Conservation (phyloP, 1,140 invertebrate genomes). For the Eufriesea mexicana region DNA sequence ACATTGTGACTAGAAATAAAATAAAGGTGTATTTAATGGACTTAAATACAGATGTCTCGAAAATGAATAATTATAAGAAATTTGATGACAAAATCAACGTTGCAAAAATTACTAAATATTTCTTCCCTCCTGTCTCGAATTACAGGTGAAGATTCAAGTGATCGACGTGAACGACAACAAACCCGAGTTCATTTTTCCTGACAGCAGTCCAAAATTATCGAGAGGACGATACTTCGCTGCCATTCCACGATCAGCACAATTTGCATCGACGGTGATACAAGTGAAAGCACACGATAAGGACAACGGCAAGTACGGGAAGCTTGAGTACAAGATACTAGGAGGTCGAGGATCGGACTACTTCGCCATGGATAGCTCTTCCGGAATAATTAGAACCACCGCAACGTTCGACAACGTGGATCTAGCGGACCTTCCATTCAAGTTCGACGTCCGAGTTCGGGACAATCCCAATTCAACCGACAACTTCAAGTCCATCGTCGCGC, state of each 20-base stretch:
- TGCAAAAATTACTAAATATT: not conserved
- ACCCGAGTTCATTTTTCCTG: conserved; percentile 90
- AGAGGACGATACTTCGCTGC: conserved; percentile 88
- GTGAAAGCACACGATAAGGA: conserved; percentile 92
- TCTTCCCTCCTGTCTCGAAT: not conserved
- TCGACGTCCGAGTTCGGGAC: conserved; percentile 89
- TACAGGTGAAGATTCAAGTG: conserved; percentile 89
- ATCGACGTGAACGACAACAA: conserved; percentile 94
- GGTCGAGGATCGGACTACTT: conserved; percentile 88
- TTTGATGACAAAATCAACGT: not conserved
- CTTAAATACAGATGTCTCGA: too few relatives aligned
- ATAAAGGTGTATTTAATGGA: too few relatives aligned
- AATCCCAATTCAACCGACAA: conserved; percentile 86
- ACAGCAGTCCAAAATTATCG: conserved; percentile 77
- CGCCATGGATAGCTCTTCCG: conserved; percentile 87
- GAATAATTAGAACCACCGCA: conserved; percentile 88
- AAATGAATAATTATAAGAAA: not conserved
- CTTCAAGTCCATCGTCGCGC: conserved; percentile 85
- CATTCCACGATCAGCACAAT: conserved; percentile 86
- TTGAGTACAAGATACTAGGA: conserved; percentile 87
- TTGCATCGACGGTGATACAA: conserved; percentile 89
- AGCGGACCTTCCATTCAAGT: conserved; percentile 87
- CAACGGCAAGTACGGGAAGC: conserved; percentile 89
- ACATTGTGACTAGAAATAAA: too few relatives aligned
- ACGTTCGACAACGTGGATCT: conserved; percentile 87